Base-by-base conservation (phyloP, 2,888 invertebrate species). In the Thera britannica region DNA sequence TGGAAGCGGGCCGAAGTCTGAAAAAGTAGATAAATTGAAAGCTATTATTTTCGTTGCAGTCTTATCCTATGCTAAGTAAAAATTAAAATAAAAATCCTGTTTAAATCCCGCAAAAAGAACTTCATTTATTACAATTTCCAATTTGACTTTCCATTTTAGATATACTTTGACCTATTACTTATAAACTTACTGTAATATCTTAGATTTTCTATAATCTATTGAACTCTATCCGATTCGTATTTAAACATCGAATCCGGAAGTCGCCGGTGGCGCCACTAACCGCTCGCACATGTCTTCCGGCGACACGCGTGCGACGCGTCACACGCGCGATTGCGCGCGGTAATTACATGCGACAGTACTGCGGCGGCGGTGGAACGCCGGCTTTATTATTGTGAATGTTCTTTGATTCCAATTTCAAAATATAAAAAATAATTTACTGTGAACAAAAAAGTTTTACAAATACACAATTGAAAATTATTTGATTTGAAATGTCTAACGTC, bases 261-360 rank as follows among this genome's bases (percentile, higher is more conserved):
- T 71, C 61, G 72, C 71, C 77, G 76, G 80, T 82, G 84, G 83
- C 81, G 84, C 84, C 84, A 63, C 77, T 80, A 80, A 84, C 78
- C 69, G 66, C 36, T 55, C 65, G 67, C 85, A 85, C 79, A 81
- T 83, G 85, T 72, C 73, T 80, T 80, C 82, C 83, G 79, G 77
- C 58, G 71, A 52, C 68, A 70, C 83, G 87, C 83, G 84, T 87
- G 87, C 76, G 74, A 62, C 75, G 79, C 77, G 78, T 85, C 83
- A 82, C 82, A 75, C 81, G 83, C 83, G 72, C 81, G 75, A 75
- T 80, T 79, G 79, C 78, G 74, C 78, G 74, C 77, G 59, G 38
- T 69, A 69, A 69, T 69, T 65, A 65, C 62, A 56, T 56, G 69
- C 62, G 69, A 69, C 69, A 65, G 4, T 38, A 38, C 23, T 23